A percentile compares a stretch with the other conserved stretches of the same genome.
Conservation (phyloP, 2,888 invertebrate genomes). For the Polia nebulosa region DNA sequence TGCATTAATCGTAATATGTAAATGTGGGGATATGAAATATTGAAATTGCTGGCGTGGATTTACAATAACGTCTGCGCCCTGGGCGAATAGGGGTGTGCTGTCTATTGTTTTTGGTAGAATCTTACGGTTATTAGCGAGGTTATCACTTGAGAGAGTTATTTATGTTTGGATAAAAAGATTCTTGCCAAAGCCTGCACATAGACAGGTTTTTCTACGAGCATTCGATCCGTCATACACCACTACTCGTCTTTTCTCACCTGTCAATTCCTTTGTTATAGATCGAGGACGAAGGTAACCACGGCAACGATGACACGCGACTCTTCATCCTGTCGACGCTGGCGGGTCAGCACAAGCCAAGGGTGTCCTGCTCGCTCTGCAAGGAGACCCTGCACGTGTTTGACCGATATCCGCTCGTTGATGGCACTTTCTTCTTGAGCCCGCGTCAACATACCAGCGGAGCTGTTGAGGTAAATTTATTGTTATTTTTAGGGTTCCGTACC, state of each 20-base stretch:
- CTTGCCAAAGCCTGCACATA: neutral
- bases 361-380: constrained; percentile 97
- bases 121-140: constrained; percentile 53
- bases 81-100: constrained; percentile 65
- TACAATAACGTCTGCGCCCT: constrained; percentile 77
- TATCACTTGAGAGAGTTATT: constrained; percentile 25
- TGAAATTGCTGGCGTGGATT: constrained; percentile 84
- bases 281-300: constrained; percentile 99
- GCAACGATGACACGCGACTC: constrained; percentile 99
- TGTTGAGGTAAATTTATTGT: constrained; percentile 93
- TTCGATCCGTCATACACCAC: neutral
- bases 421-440: constrained; percentile 99
- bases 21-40: constrained; percentile 89
- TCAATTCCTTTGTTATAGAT: constrained; percentile 93
- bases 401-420: constrained; percentile 99
- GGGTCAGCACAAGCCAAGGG: constrained; percentile 96
- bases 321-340: constrained; percentile 98
- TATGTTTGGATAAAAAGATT: neutral
- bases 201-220: neutral
- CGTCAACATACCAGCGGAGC: constrained; percentile 96
- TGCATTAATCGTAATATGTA: constrained; percentile 90
- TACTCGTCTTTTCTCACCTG: constrained; percentile 7
- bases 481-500: too few species aligned
- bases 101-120: constrained; percentile 71
- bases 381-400: constrained; percentile 98